Base-by-base conservation (phyloP, 2,797 vertebrate species). In the Dendrocincla fuliginosa region DNA sequence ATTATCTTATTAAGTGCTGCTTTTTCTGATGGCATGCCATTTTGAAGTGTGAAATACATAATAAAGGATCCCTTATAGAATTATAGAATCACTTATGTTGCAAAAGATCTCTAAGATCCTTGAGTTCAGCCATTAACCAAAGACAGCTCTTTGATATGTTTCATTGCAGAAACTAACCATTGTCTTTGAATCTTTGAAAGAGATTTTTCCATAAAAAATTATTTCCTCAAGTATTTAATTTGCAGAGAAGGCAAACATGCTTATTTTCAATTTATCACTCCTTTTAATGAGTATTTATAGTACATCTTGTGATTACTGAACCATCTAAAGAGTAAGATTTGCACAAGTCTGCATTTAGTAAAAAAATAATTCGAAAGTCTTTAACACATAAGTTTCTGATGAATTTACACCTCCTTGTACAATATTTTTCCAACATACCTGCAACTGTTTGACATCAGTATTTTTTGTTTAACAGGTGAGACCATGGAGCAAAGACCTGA, bases 401-500 rank as follows among this genome's bases (percentile, higher is more conserved):
- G 28, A 74, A 69, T 9, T 61, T 42, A 30, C 1, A 33, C 2
- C 8, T 61, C 24, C 67, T 65, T 68, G 10, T 32, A 46, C 0
- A 0, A 32, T 50, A 17, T 30, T 64, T 76, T 87, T 50, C 79
- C 22, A 60, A 16, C 14, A 49, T 30, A 30, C 3, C 5, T 2
- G 1, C 6, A 52, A n/a, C 9, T 65, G 68, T 19, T 85, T 57
- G 46, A 35, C 2, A 1, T 32, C 1, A 2, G 8, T 42, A 55
- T 8, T 5, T 56, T 75, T 61, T 71, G 11, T 35, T 68, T 65
- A 53, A 10, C 3, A 20, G 28, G n/a, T 57, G 16, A 77, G 23
- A 75, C 32, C 6, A 6, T 63, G 1, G 1, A 78, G 22, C 20
- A 75, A 86, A 71, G 10, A 83, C 3, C 13, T 63, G 20, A 44